Evolutionary conservation across 2,888 invertebrate species (phyloP).

Genomic region (Plebejus anna): DNA sequence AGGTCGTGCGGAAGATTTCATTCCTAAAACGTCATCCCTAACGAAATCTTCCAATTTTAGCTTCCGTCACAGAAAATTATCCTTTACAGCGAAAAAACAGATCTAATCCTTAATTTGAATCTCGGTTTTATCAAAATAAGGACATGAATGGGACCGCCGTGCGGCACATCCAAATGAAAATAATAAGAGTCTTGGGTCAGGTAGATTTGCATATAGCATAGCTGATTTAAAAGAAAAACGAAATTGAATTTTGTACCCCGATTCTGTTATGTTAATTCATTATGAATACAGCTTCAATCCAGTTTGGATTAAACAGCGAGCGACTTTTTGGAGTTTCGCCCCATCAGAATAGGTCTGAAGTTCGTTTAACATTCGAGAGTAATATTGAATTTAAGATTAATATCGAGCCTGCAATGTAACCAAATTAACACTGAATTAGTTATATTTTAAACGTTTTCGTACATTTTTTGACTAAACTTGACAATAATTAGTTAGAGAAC

Average conservation of each 20-base stretch:
- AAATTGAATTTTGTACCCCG: constrained; percentile 28
- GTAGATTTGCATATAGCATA: constrained; percentile 30
- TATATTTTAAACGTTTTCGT: no score
- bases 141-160: not conserved
- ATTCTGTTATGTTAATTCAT: not conserved
- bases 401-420: no score
- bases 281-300: no score
- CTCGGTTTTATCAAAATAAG: not conserved
- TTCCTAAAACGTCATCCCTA: not conserved
- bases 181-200: constrained; percentile 30
- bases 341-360: no score
- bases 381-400: no score
- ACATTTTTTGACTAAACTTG: no score
- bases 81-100: constrained; percentile 10
- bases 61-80: constrained; percentile 6
- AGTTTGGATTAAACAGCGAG: no score
- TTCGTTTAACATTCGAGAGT: no score
- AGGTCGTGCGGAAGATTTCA: not conserved
- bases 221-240: constrained; percentile 31
- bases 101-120: constrained; percentile 9
- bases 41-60: constrained; percentile 12
- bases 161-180: constrained; percentile 12
- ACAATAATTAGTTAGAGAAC: not conserved
- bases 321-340: no score
- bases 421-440: no score